phyloP scores from a whole-genome alignment of 2,888 invertebrate species.

The Tachina grossa region DNA sequence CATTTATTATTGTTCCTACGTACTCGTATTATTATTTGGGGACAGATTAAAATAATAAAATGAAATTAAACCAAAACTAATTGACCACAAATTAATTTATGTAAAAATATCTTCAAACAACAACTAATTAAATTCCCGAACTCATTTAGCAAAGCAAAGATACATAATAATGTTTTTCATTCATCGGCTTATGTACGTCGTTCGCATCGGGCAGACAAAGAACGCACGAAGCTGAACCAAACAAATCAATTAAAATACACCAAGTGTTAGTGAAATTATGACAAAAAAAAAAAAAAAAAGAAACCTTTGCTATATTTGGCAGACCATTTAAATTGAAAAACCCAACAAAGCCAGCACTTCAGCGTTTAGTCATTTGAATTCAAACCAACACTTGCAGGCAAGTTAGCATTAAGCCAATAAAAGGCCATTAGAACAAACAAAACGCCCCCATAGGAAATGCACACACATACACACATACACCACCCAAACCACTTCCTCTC shows the following conservation, averaged over 20 bases:
- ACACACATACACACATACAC: neutral
- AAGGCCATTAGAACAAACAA: slow-evolving; percentile 65
- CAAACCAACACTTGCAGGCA: slow-evolving; percentile 8
- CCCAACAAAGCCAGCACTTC: slow-evolving; percentile 8
- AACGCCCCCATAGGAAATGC: slow-evolving; percentile 65
- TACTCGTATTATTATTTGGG: slow-evolving; percentile 62
- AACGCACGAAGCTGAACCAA: slow-evolving; percentile 5
- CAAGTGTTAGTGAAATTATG: slow-evolving; percentile 55
- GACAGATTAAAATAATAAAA: slow-evolving; percentile 68
- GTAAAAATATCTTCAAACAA: slow-evolving; percentile 33
- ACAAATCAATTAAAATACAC: slow-evolving; percentile 57
- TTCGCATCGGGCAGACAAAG: neutral
- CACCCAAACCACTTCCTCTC: neutral
- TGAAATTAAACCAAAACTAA: slow-evolving; percentile 70
- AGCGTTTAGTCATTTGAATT: neutral
- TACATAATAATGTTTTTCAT: neutral
- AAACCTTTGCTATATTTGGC: slow-evolving; percentile 49
- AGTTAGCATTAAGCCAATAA: slow-evolving; percentile 63
- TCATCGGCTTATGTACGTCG: neutral
- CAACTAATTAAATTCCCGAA: slow-evolving; percentile 47
- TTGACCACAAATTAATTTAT: slow-evolving; percentile 70
- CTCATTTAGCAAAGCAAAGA: slow-evolving; percentile 18
- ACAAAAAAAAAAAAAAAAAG: neutral
- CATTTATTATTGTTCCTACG: slow-evolving; percentile 41
- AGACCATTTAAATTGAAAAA: slow-evolving; percentile 26